A percentile compares a stretch with the other conserved stretches of the same genome.
These are phyloP conservation scores for Bombylius major DNA, from an alignment of 2,888 invertebrate species.

Conservation along the genomic window DNA sequence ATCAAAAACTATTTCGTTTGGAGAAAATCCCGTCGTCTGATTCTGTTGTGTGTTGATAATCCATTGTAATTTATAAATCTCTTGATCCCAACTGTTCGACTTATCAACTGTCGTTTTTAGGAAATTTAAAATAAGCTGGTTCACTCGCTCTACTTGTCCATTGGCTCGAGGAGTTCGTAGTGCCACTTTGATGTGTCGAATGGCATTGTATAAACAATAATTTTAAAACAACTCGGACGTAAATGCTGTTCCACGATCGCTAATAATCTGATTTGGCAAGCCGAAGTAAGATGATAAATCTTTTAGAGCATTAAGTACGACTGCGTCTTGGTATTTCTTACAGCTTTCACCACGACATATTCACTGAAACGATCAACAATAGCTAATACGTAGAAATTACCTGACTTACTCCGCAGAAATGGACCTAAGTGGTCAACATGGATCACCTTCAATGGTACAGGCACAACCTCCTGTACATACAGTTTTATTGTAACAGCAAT, in stretches of 20 bases:
- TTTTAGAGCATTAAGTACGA: conserved; percentile 2
- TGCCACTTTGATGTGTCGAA: conserved; percentile 4
- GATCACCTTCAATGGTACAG: conserved; percentile 10
- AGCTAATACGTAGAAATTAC: conserved; percentile 11
- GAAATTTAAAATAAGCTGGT: not conserved
- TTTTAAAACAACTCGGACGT: conserved; percentile 10
- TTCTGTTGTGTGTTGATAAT: not conserved
- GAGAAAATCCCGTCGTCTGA: no score
- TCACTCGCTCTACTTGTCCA: conserved; percentile 9
- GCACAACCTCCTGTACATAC: conserved; percentile 11
- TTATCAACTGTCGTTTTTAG: not conserved
- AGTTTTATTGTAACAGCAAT: conserved; percentile 9
- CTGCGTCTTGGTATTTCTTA: conserved; percentile 1
- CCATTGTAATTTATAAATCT: not conserved
- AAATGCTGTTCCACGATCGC: conserved; percentile 13
- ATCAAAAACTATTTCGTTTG: no score
- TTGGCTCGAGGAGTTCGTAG: conserved; percentile 10
- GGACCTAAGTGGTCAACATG: conserved; percentile 18
- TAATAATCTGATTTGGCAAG: conserved; percentile 1
- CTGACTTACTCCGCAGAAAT: conserved; percentile 6
- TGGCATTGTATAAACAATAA: conserved; percentile 5
- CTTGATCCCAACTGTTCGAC: not conserved
- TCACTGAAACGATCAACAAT: conserved; percentile 12
- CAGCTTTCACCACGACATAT: conserved; percentile 7
- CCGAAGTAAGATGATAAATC: conserved; percentile 7